phyloP scores from a whole-genome alignment of 1,140 invertebrate genomes.

The Papilio polyxenes region DNA sequence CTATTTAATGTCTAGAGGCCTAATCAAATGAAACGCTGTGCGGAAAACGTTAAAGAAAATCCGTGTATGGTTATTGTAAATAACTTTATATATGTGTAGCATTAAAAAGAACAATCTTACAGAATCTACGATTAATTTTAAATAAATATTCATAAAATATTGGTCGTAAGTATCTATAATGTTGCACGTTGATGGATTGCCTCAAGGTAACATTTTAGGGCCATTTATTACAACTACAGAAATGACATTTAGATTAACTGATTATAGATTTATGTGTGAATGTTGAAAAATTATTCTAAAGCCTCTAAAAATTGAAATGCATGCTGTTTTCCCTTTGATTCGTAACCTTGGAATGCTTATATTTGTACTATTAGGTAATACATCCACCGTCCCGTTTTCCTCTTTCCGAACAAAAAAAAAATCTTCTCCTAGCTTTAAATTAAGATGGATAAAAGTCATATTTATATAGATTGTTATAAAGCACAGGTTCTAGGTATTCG shows the following conservation, averaged over 20 bases:
- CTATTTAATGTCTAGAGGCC: constrained; percentile 37
- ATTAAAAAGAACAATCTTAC: constrained; percentile 7
- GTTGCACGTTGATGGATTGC: not conserved
- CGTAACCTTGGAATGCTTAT: constrained; percentile 57
- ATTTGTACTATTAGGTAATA: constrained; percentile 64
- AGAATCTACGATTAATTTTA: constrained; percentile 19
- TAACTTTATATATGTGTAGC: constrained; percentile 27
- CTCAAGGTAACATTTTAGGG: not conserved
- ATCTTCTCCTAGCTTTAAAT: constrained; percentile 76
- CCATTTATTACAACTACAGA: constrained; percentile 4
- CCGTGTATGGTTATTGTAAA: constrained; percentile 28
- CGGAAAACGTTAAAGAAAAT: constrained; percentile 1
- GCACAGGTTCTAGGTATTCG: constrained; percentile 77
- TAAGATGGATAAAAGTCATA: constrained; percentile 69
- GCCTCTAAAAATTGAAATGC: not conserved
- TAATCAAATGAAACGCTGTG: constrained; percentile 8
- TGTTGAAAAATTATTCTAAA: constrained; percentile 8
- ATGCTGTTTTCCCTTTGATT: constrained; percentile 49
- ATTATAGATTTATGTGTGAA: constrained; percentile 2
- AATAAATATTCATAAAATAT: not conserved
- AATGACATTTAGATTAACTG: not conserved
- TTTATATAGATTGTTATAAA: constrained; percentile 79
- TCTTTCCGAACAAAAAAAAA: constrained; percentile 66
- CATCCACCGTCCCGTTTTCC: constrained; percentile 78
- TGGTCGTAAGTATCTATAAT: not conserved